These are phyloP conservation scores for Excalfactoria chinensis DNA, from an alignment of 2,113 vertebrate genomes.

Conservation along the genomic window DNA sequence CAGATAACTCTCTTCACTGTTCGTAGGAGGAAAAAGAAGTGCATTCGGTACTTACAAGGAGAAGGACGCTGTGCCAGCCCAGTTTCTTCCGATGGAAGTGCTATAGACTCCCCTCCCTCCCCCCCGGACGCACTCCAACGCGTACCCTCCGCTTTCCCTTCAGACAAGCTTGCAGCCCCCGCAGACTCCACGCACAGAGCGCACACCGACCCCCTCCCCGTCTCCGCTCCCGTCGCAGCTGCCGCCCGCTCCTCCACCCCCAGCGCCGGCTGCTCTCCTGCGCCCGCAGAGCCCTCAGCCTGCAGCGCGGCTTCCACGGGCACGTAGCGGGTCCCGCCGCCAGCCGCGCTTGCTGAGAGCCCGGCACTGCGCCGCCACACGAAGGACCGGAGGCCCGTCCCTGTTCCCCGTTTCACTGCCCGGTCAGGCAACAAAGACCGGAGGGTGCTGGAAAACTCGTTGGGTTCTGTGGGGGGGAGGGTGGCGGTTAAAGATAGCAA, in stretches of 20 bases:
- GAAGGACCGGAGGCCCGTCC: neutral
- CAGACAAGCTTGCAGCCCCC: constrained; percentile 79
- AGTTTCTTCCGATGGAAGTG: constrained; percentile 98
- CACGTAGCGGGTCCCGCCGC: constrained; percentile 59
- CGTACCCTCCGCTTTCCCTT: constrained; percentile 78
- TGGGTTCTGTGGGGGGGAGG: neutral
- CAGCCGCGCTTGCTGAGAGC: neutral
- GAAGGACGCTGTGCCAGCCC: constrained; percentile 93
- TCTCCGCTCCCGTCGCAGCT: constrained; percentile 70
- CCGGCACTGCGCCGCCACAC: too few species aligned
- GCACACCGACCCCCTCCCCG: constrained; percentile 58
- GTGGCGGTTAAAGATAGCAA: neutral
- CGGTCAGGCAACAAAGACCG: neutral
- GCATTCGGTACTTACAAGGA: constrained; percentile 98
- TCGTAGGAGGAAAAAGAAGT: constrained; percentile 99
- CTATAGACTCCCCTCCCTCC: constrained; percentile 92
- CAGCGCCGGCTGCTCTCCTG: neutral
- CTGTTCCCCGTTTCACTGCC: neutral
- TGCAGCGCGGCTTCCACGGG: constrained; percentile 60
- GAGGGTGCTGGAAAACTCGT: neutral
- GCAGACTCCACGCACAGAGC: constrained; percentile 70
- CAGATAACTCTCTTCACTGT: constrained; percentile 95
- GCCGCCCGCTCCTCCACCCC: constrained; percentile 72
- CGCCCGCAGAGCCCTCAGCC: constrained; percentile 46
- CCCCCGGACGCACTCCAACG: constrained; percentile 77